phyloP scores from a whole-genome alignment of 1,140 invertebrate species.

The Drepana arcuata region DNA sequence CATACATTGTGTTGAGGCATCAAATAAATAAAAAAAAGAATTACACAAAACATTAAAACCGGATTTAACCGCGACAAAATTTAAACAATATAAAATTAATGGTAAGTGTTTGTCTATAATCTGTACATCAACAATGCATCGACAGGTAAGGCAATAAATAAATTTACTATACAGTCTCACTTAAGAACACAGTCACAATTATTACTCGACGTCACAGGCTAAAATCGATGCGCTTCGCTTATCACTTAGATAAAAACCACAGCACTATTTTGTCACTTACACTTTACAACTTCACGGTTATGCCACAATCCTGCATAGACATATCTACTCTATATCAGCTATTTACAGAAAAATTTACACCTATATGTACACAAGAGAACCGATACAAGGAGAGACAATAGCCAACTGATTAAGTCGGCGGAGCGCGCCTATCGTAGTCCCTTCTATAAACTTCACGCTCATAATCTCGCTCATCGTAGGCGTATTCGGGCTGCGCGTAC shows the following conservation, averaged over 20 bases:
- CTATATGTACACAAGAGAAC: too few relatives aligned
- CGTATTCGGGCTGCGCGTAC: slow-evolving; percentile 48
- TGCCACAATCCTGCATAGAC: slow-evolving; percentile 46
- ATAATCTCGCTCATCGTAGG: slow-evolving; percentile 56
- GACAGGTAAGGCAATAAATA: slow-evolving; percentile 65
- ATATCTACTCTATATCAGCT: slow-evolving; percentile 32
- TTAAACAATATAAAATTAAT: slow-evolving; percentile 58
- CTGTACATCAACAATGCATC: slow-evolving; percentile 63
- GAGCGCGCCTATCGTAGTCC: slow-evolving; percentile 60
- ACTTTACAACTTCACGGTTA: slow-evolving; percentile 47
- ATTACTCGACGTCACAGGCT: slow-evolving; percentile 31
- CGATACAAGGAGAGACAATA: slow-evolving; percentile 22
- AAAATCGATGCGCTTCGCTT: slow-evolving; percentile 52
- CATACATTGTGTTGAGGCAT: slow-evolving; percentile 27
- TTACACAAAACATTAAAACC: slow-evolving; percentile 39
- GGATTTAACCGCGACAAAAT: slow-evolving; percentile 54
- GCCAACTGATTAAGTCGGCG: slow-evolving; percentile 35
- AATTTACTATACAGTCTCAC: slow-evolving; percentile 69
- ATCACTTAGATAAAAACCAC: slow-evolving; percentile 66
- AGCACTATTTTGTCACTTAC: slow-evolving; percentile 67
- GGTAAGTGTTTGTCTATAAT: slow-evolving; percentile 51
- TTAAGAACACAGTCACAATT: slow-evolving; percentile 52
- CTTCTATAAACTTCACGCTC: slow-evolving; percentile 58
- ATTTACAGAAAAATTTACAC: slow-evolving; percentile 52
- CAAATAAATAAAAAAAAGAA: slow-evolving; percentile 56